These are phyloP conservation scores for Seira musarum DNA, from an alignment of 2,888 invertebrate species.

Conservation along the genomic window DNA sequence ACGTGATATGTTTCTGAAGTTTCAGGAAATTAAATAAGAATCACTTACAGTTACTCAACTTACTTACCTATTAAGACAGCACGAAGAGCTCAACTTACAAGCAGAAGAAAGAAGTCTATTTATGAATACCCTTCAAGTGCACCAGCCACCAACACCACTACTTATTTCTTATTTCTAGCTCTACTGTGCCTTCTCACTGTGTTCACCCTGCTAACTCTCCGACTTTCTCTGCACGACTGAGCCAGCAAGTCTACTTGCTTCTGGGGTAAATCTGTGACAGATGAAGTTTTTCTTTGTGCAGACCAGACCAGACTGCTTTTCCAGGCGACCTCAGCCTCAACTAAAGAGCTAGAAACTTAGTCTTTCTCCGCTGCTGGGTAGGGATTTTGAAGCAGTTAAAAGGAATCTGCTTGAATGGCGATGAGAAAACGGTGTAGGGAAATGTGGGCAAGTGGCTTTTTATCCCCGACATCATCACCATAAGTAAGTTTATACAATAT, in stretches of 20 bases:
- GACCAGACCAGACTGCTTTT: neutral
- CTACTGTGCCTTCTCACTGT: neutral
- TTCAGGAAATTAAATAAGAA: slow-evolving; percentile 11
- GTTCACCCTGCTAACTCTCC: slow-evolving; percentile 23
- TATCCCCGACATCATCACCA: neutral
- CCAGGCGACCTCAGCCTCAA: neutral
- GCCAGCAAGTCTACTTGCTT: slow-evolving; percentile 28
- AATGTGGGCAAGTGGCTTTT: neutral
- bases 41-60: neutral
- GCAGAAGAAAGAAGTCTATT: neutral
- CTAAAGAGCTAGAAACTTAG: neutral
- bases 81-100: neutral
- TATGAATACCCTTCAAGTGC: neutral
- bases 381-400: neutral
- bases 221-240: slow-evolving; percentile 52
- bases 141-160: neutral
- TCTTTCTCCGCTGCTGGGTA: neutral
- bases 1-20: neutral
- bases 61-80: neutral
- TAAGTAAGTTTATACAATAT: neutral
- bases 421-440: neutral
- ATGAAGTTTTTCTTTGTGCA: slow-evolving; percentile 27
- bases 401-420: neutral
- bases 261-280: slow-evolving; percentile 48
- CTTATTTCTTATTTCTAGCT: neutral